phyloP scores from a whole-genome alignment of 2,113 vertebrate species.

The Otis tarda region DNA sequence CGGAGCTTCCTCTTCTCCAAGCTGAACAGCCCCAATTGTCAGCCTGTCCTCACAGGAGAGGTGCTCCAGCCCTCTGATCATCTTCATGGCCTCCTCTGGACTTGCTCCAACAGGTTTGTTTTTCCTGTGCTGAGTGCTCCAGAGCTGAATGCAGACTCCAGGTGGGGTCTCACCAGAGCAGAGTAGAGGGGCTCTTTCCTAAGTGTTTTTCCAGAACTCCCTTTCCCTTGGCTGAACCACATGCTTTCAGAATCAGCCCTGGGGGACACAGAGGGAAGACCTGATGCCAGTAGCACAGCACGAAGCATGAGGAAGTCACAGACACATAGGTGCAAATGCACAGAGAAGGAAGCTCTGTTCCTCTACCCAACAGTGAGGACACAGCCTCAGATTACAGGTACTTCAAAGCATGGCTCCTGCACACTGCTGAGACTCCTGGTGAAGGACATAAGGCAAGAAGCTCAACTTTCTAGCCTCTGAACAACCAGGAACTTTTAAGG shows the following conservation, averaged over 20 bases:
- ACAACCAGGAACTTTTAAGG: not conserved
- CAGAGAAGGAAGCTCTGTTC: not conserved
- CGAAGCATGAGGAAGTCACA: not conserved
- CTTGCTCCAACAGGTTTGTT: too few species aligned
- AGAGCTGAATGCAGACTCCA: too few species aligned
- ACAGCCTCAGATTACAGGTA: not conserved
- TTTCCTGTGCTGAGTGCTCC: too few species aligned
- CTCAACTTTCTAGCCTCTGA: not conserved
- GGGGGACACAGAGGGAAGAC: accelerated
- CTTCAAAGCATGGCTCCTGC: not conserved
- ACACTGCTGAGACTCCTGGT: not conserved
- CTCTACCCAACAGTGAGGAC: not conserved
- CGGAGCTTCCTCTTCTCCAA: too few species aligned
- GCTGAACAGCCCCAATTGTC: too few species aligned
- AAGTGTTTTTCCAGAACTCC: not conserved
- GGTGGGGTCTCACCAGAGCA: too few species aligned
- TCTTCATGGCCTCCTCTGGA: too few species aligned
- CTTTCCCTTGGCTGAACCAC: not conserved
- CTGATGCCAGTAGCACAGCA: not conserved
- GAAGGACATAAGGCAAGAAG: not conserved
- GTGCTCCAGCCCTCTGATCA: too few species aligned
- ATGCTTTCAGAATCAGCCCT: not conserved
- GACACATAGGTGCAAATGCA: not conserved
- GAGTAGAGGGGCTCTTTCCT: too few species aligned
- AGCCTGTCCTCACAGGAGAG: too few species aligned